Evolutionary conservation across 2,888 invertebrate species (phyloP).

Genomic region (Dromius quadrimaculatus): DNA sequence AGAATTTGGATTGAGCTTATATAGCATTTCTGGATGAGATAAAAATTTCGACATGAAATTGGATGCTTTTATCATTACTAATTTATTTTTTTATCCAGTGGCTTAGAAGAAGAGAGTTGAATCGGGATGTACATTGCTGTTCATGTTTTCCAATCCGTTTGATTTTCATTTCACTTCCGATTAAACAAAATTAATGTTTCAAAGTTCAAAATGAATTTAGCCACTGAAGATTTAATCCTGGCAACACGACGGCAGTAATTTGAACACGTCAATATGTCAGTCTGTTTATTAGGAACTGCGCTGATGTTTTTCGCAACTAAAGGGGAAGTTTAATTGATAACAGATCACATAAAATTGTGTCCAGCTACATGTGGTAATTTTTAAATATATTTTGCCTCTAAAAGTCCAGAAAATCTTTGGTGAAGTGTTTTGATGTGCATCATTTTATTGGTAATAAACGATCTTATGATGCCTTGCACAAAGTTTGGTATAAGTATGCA

Average conservation of each 20-base stretch:
- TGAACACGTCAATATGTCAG: not conserved
- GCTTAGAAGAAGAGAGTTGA: not conserved
- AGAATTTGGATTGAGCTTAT: too few relatives aligned
- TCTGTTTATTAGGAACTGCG: not conserved
- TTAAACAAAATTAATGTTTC: not conserved
- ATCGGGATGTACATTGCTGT: not conserved
- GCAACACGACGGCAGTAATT: not conserved
- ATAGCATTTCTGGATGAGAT: not conserved
- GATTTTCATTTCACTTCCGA: slow-evolving; percentile 5
- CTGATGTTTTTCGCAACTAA: not conserved
- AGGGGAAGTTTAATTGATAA: not conserved
- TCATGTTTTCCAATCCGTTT: slow-evolving; percentile 11
- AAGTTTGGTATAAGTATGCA: too few relatives aligned
- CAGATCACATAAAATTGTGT: too few relatives aligned
- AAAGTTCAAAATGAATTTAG: slow-evolving; percentile 1
- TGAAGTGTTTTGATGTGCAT: too few relatives aligned
- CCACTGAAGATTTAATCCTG: not conserved
- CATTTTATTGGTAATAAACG: too few relatives aligned
- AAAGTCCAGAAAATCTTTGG: too few relatives aligned
- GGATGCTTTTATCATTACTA: not conserved
- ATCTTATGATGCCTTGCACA: too few relatives aligned
- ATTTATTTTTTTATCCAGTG: slow-evolving; percentile 4
- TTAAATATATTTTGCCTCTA: too few relatives aligned
- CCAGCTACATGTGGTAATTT: too few relatives aligned
- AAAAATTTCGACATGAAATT: slow-evolving; percentile 1